These are phyloP conservation scores for Drosophila neutralis DNA, from an alignment of 2,888 invertebrate genomes.

Conservation along the genomic window DNA sequence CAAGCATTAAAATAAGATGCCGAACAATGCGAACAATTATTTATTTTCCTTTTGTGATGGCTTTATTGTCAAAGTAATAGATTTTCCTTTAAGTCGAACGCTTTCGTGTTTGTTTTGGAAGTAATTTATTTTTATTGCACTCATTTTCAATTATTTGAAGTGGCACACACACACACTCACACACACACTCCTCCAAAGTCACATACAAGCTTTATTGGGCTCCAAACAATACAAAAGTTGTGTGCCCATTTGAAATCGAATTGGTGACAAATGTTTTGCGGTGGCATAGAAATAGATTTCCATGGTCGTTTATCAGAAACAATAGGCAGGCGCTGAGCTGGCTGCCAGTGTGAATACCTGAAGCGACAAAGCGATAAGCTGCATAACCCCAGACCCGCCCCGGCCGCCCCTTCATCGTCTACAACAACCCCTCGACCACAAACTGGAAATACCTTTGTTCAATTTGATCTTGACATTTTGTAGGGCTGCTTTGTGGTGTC, in stretches of 20 bases:
- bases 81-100: background rate
- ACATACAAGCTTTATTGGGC: constrained; percentile 7
- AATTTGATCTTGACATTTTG: constrained; percentile 58
- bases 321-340: constrained; percentile 55
- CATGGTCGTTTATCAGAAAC: constrained; percentile 73
- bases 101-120: background rate
- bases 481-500: constrained; percentile 45
- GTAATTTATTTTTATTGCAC: constrained; percentile 32
- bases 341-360: constrained; percentile 57
- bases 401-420: background rate
- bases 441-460: constrained; percentile 44
- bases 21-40: background rate
- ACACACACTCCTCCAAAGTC: background rate
- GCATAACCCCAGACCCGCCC: background rate
- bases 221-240: background rate
- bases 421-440: background rate
- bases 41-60: background rate
- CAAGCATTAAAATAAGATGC: background rate
- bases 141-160: constrained; percentile 45
- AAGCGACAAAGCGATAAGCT: constrained; percentile 57
- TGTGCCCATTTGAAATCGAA: constrained; percentile 35
- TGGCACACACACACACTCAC: background rate
- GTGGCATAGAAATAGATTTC: constrained; percentile 64
- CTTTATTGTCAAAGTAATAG: background rate
- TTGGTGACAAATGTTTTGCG: constrained; percentile 69